A percentile compares a stretch with the other conserved stretches of the same genome.
Evolutionary conservation across 2,888 invertebrate genomes (phyloP).

Genomic region (Idaea aversata): DNA sequence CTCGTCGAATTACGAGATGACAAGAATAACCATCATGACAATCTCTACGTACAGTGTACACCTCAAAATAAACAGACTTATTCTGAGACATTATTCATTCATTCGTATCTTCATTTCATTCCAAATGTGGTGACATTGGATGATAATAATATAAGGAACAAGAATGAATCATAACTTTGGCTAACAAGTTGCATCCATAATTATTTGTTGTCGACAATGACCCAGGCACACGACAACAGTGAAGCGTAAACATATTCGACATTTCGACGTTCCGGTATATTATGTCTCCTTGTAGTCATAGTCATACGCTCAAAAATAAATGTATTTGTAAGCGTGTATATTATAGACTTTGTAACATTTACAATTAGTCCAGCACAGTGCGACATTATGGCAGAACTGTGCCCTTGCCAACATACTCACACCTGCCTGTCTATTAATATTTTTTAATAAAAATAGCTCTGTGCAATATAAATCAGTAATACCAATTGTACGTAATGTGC

Average conservation of each 20-base stretch:
- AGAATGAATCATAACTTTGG: conserved; percentile 66
- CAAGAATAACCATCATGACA: neutral
- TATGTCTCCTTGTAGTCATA: conserved; percentile 32
- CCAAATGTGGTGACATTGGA: conserved; percentile 52
- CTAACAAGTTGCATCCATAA: conserved; percentile 53
- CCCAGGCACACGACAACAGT: conserved; percentile 38
- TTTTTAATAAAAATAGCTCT: conserved; percentile 65
- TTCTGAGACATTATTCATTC: conserved; percentile 25
- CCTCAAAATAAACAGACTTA: conserved; percentile 6
- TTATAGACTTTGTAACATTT: conserved; percentile 36
- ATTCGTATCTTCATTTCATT: conserved; percentile 30
- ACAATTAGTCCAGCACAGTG: conserved; percentile 68
- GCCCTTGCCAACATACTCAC: conserved; percentile 67
- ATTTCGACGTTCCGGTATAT: conserved; percentile 13
- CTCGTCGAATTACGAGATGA: neutral
- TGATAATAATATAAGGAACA: conserved; percentile 50
- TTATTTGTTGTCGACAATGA: conserved; percentile 52
- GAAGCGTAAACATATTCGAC: conserved; percentile 38
- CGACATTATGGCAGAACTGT: conserved; percentile 53
- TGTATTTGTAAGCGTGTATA: conserved; percentile 30
- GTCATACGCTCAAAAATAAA: conserved; percentile 54
- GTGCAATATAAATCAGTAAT: conserved; percentile 25
- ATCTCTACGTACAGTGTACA: neutral
- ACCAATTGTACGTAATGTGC: neutral
- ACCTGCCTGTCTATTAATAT: conserved; percentile 78